Percentiles rank a stretch among this genome's conserved stretches.
These are phyloP conservation scores for Gonioctena quinquepunctata DNA, from an alignment of 1,140 invertebrate species.

Conservation along the genomic window DNA sequence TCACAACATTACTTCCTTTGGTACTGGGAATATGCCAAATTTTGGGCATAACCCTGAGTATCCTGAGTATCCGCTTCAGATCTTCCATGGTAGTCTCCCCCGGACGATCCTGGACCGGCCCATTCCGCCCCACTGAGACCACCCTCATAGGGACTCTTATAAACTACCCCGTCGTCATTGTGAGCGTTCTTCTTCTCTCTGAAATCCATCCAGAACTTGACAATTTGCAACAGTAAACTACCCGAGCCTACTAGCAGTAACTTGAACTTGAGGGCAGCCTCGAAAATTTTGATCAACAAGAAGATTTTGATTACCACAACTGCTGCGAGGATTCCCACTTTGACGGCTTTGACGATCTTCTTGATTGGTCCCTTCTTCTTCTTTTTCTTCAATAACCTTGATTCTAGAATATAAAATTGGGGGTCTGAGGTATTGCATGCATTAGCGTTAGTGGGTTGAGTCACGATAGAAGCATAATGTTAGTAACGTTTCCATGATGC, in stretches of 20 bases:
- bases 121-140: neutral
- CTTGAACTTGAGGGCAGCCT: constrained; percentile 15
- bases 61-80: neutral
- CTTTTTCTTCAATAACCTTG: constrained; percentile 8
- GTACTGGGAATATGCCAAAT: constrained; percentile 6
- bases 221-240: neutral
- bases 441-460: no score
- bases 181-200: neutral
- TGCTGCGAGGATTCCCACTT: neutral
- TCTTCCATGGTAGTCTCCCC: constrained; percentile 8
- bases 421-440: neutral
- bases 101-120: neutral
- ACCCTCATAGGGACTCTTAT: constrained; percentile 1
- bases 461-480: no score
- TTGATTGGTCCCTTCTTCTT: constrained; percentile 12
- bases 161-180: neutral
- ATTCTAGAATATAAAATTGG: constrained; percentile 7
- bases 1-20: neutral
- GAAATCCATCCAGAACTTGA: constrained; percentile 12
- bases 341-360: neutral
- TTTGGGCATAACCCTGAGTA: neutral
- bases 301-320: neutral
- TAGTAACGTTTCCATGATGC: neutral
- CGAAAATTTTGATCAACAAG: constrained; percentile 9
- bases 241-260: neutral